These are phyloP conservation scores for Rostratula benghalensis DNA, from an alignment of 2,113 vertebrate species.

Conservation along the genomic window DNA sequence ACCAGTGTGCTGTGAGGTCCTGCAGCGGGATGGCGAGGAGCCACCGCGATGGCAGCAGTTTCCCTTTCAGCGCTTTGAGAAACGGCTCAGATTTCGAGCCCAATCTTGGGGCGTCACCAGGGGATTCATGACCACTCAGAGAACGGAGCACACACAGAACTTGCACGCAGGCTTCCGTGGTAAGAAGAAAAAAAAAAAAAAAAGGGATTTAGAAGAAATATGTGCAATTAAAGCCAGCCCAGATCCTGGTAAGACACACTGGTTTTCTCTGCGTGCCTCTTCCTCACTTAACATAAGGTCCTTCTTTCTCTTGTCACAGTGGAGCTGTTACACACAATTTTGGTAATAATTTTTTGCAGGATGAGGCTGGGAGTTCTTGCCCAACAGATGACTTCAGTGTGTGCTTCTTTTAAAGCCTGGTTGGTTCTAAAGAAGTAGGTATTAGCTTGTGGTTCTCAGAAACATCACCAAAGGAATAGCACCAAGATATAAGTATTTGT, in stretches of 20 bases:
- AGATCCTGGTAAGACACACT: not conserved
- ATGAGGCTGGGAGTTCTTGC: not conserved
- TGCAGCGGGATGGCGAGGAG: not conserved
- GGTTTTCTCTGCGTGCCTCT: not conserved
- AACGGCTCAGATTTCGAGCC: not conserved
- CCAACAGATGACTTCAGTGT: not conserved
- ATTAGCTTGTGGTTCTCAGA: not conserved
- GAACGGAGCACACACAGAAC: not conserved
- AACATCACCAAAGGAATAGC: not conserved
- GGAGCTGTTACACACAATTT: not conserved
- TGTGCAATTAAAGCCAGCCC: not conserved
- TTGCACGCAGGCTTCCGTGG: rapidly evolving
- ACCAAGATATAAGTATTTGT: not conserved
- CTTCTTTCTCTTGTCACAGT: not conserved
- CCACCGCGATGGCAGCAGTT: not conserved
- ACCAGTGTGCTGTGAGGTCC: rapidly evolving
- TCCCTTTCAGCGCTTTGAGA: rapidly evolving
- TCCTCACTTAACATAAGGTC: not conserved
- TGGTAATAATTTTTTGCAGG: not conserved
- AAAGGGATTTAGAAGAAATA: not conserved
- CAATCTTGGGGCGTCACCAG: not conserved
- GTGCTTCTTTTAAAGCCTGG: not conserved
- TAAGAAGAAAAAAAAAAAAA: not conserved
- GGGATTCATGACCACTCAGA: not conserved
- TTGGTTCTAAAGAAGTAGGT: not conserved